These are phyloP conservation scores for Oncorhynchus masou DNA, from an alignment of 2,113 vertebrate species.

Conservation along the genomic window DNA sequence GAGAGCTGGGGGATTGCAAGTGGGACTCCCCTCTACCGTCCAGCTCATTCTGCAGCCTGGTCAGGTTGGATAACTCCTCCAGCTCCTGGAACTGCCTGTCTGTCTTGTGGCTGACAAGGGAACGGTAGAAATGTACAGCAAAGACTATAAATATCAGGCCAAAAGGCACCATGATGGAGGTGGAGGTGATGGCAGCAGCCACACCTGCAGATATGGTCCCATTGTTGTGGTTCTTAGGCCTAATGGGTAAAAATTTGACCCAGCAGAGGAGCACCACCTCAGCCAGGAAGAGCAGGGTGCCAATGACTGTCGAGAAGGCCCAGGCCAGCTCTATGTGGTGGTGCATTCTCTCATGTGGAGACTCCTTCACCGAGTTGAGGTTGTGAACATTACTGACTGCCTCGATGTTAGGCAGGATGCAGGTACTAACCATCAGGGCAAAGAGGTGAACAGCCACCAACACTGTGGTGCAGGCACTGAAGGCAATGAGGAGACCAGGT, in stretches of 20 bases:
- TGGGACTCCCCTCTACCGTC: conserved; percentile 83
- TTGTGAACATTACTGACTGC: conserved; percentile 98
- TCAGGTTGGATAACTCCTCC: conserved; percentile 88
- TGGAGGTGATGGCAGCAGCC: conserved; percentile 91
- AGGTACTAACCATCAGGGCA: conserved; percentile 98
- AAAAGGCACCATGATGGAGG: conserved; percentile 93
- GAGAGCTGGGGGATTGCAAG: not conserved
- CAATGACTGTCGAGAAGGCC: conserved; percentile 97
- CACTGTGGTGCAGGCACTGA: conserved; percentile 95
- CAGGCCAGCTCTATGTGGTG: conserved; percentile 95
- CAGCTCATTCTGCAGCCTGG: conserved; percentile 93
- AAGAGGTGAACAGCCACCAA: conserved; percentile 97
- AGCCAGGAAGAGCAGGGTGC: conserved; percentile 92
- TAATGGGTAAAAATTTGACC: conserved; percentile 96
- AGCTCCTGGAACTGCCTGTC: conserved; percentile 94
- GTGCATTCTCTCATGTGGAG: conserved; percentile 97
- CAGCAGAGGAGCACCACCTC: conserved; percentile 96
- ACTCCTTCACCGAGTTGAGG: conserved; percentile 97
- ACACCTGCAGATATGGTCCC: conserved; percentile 79
- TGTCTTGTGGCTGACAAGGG: conserved; percentile 96
- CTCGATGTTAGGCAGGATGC: conserved; percentile 96
- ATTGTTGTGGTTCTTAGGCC: conserved; percentile 39
- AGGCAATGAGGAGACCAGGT: conserved; percentile 88
- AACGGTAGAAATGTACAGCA: conserved; percentile 95
- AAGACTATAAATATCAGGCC: conserved; percentile 93